Conservation (phyloP, 1,140 invertebrate genomes). For the Pseudomyrmex flavicornis region DNA sequence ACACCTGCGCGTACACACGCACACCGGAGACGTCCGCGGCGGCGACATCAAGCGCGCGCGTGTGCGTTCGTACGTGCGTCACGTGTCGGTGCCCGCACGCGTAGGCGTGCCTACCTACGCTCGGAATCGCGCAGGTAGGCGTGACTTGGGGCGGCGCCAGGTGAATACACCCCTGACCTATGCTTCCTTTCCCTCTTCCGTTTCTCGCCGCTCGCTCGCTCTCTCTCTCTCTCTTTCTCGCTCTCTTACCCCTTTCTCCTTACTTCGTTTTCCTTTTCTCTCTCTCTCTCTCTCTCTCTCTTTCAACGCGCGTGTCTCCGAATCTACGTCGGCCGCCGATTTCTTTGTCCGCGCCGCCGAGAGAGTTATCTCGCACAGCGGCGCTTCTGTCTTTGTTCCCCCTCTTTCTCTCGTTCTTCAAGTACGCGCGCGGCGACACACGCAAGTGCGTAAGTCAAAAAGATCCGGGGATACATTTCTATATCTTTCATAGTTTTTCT, state of each 20-base stretch:
- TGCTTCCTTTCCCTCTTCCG: conserved; percentile 55
- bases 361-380: no score
- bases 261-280: conserved; percentile 32
- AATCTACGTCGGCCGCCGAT: conserved; percentile 71
- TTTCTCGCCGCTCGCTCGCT: conserved; percentile 7
- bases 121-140: conserved; percentile 83
- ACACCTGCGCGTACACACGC: neutral
- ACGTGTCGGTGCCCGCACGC: conserved; percentile 72
- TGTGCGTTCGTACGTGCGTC: conserved; percentile 67
- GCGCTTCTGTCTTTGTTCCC: neutral
- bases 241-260: neutral
- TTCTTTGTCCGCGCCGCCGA: conserved; percentile 11
- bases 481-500: neutral
- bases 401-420: neutral
- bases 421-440: neutral
- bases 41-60: neutral
- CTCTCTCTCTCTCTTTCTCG: conserved; percentile 16
- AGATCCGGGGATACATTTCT: neutral
- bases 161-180: conserved; percentile 83
- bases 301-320: conserved; percentile 66
- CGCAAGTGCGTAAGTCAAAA: conserved; percentile 14
- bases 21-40: conserved; percentile 12
- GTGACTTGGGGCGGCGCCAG: conserved; percentile 84
- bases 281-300: conserved; percentile 58
- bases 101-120: conserved; percentile 80